Evolutionary conservation across 2,888 invertebrate genomes (phyloP).

Genomic region (Meta bourneti): DNA sequence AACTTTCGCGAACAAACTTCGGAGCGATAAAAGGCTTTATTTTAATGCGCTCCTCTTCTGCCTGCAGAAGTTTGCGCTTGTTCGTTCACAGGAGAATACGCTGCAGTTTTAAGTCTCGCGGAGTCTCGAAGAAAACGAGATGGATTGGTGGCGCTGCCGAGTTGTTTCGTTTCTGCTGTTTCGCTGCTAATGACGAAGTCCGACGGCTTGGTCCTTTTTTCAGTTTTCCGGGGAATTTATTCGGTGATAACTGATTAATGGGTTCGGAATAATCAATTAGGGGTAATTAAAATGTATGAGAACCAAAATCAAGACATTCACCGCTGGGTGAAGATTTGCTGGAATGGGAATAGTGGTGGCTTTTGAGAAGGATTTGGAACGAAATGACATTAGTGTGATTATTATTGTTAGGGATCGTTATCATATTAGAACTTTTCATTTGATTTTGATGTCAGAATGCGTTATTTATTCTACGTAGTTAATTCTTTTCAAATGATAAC

Average conservation of each 20-base stretch:
- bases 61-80: not conserved
- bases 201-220: not conserved
- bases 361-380: not conserved
- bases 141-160: not conserved
- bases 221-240: not conserved
- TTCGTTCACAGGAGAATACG: not conserved
- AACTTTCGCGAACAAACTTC: conserved; percentile 9
- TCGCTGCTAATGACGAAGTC: not conserved
- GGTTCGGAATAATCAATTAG: not conserved
- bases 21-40: conserved; percentile 37
- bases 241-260: not conserved
- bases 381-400: not conserved
- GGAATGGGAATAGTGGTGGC: not conserved
- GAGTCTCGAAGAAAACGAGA: not conserved
- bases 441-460: too few relatives aligned
- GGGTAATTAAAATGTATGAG: not conserved
- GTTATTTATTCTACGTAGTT: too few relatives aligned
- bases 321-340: not conserved
- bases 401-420: not conserved
- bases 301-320: not conserved
- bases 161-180: not conserved
- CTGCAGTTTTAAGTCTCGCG: not conserved
- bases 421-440: too few relatives aligned
- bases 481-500: too few relatives aligned
- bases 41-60: conserved; percentile 17